Percentiles rank a stretch among this genome's conserved stretches.
Evolutionary conservation across 2,113 vertebrate species (phyloP).

Genomic region (Chelonoidis abingdonii): DNA sequence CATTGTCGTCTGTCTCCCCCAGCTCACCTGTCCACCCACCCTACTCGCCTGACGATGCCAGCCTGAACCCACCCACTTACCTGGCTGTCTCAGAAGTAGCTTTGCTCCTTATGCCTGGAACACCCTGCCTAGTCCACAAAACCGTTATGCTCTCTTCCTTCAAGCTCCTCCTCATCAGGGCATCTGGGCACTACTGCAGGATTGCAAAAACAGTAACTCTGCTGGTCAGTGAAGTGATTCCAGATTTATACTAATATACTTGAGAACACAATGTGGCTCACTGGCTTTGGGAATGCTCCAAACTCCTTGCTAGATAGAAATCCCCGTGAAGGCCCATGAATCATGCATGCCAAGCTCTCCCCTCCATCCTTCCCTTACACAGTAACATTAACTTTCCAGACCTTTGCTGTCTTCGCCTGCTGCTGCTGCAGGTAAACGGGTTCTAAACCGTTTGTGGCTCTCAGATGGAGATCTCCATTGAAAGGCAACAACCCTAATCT

Average conservation of each 20-base stretch:
- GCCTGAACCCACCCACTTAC: too few species aligned
- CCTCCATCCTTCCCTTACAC: neutral
- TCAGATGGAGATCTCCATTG: conserved; percentile 13
- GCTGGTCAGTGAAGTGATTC: neutral
- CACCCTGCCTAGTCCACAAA: neutral
- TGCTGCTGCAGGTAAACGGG: conserved; percentile 45
- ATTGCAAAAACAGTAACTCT: accelerated
- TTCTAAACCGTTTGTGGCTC: conserved; percentile 28
- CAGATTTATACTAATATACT: neutral
- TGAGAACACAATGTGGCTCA: conserved; percentile 7
- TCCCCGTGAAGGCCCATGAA: neutral
- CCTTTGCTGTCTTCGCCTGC: conserved; percentile 43
- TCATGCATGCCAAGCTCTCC: conserved; percentile 38
- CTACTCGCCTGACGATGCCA: too few species aligned
- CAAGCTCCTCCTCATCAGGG: neutral
- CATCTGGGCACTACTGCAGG: neutral
- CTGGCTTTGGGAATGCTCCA: conserved; percentile 4
- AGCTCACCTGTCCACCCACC: accelerated
- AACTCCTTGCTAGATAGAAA: conserved; percentile 15
- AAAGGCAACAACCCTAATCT: neutral
- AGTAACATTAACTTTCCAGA: neutral
- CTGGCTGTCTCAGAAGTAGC: too few species aligned
- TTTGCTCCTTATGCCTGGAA: neutral
- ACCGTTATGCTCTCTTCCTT: neutral
- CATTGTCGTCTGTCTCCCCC: too few species aligned